Base-by-base conservation (phyloP, 2,888 invertebrate genomes). In the Calliphora vomitoria region DNA sequence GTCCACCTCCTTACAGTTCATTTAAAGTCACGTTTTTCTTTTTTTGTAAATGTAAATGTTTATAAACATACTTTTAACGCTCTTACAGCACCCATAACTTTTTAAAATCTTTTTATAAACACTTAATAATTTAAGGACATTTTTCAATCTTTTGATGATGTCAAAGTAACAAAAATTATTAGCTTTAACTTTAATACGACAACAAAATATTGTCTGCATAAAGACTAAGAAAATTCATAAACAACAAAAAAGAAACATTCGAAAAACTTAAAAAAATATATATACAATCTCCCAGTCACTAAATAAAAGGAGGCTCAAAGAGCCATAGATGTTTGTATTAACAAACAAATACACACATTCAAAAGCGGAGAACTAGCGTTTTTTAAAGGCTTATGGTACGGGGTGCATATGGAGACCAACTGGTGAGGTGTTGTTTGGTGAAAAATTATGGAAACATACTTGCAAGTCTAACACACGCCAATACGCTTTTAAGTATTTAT, bases 141-240 rank as follows among this genome's bases (percentile, higher is more conserved):
- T 93, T 93, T 93, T 93, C 93, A 93, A 92, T 92, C 93, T 92
- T 93, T 93, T 93, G 92, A 92, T 90, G 91, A 91, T 91, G 92
- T 90, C 91, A 91, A 92, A 91, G 82, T 79, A 86, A 88, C 88
- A 88, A 84, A 89, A 90, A 89, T 89, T 92, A 92, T 92, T 91
- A 92, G 91, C 91, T 90, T 90, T 91, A 91, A 92, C 92, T 92
- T 92, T 92, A 92, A 92, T 92, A 91, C 92, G 91, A 85, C 87
- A 82, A 75, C 78, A 82, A 87, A 82, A 87, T 81, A 82, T 79
- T 85, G 72, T 87, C 60, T 71, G 72, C 76, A 74, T 60, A 74
- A 75, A 69, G 31, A 35, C 75, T 25, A 60, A 72, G 78, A 78
- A 72, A 78, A 85, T 72, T 76, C 71, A 58, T 64, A 83, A 83